Conservation (phyloP, 2,888 invertebrate species). For the Drosophila formosana region DNA sequence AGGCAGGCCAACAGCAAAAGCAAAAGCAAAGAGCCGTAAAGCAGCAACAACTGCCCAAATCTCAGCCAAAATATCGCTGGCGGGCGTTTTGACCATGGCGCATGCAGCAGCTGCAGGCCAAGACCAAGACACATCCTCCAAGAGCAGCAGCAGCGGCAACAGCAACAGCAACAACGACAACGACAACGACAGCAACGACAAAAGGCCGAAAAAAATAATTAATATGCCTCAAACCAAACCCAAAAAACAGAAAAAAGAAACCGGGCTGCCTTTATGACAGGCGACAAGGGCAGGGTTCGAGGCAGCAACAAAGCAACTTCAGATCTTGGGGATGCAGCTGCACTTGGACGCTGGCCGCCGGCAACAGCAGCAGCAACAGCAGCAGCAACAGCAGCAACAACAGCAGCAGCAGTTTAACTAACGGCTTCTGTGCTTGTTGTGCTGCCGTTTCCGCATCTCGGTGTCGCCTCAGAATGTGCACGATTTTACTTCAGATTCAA, state of each 20-base stretch:
- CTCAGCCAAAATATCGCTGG: constrained; percentile 77
- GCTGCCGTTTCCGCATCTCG: constrained; percentile 83
- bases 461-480: constrained; percentile 81
- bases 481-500: constrained; percentile 80
- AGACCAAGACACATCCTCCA: constrained; percentile 64
- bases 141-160: constrained; percentile 52
- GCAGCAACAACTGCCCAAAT: constrained; percentile 51
- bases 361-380: constrained; percentile 53
- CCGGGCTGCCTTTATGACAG: constrained; percentile 78
- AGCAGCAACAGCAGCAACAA: constrained; percentile 29
- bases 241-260: constrained; percentile 25
- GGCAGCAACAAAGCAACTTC: constrained; percentile 30
- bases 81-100: constrained; percentile 70
- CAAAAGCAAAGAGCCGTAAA: constrained; percentile 23
- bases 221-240: constrained; percentile 79
- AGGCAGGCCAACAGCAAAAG: constrained; percentile 14
- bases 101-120: constrained; percentile 64
- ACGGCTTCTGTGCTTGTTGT: constrained; percentile 81
- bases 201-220: constrained; percentile 79
- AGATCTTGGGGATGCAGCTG: constrained; percentile 69
- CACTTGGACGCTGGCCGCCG: constrained; percentile 68
- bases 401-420: constrained; percentile 75
- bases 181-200: constrained; percentile 65
- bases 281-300: constrained; percentile 77
- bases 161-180: constrained; percentile 36